Evolutionary conservation across 2,888 invertebrate genomes (phyloP).

Genomic region (Microplitis deprimator): DNA sequence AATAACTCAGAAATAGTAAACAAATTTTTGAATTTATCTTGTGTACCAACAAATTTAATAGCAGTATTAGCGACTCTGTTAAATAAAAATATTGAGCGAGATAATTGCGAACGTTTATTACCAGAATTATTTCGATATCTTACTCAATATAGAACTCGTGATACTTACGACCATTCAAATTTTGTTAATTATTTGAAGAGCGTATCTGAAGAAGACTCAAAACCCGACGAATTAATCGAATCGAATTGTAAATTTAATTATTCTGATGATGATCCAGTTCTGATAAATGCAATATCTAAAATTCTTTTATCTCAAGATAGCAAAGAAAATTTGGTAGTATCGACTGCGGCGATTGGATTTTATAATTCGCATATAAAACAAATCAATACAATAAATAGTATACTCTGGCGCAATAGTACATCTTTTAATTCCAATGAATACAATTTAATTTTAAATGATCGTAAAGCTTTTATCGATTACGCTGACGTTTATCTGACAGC

Average conservation of each 20-base stretch:
- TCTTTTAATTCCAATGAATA: slow-evolving; percentile 72
- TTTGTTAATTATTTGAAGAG: neutral
- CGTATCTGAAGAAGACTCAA: neutral
- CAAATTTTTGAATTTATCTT: slow-evolving; percentile 57
- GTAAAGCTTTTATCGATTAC: slow-evolving; percentile 52
- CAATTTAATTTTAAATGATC: slow-evolving; percentile 66
- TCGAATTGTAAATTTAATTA: slow-evolving; percentile 17
- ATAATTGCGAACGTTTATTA: slow-evolving; percentile 50
- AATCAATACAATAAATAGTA: slow-evolving; percentile 72
- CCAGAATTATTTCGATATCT: slow-evolving; percentile 53
- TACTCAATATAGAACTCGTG: slow-evolving; percentile 8
- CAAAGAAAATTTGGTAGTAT: slow-evolving; percentile 52
- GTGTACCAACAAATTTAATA: slow-evolving; percentile 59
- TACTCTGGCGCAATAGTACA: slow-evolving; percentile 77
- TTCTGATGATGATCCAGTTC: slow-evolving; percentile 30
- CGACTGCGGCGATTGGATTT: slow-evolving; percentile 72
- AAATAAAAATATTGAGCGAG: slow-evolving; percentile 8
- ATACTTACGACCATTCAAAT: neutral
- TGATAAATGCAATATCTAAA: slow-evolving; percentile 32
- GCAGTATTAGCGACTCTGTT: slow-evolving; percentile 55
- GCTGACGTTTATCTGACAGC: slow-evolving; percentile 52
- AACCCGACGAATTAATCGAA: neutral
- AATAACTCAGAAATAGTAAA: slow-evolving; percentile 37
- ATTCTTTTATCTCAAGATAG: neutral
- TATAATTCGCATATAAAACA: slow-evolving; percentile 73